A percentile compares a stretch with the other conserved stretches of the same genome.
Evolutionary conservation across 2,113 vertebrate genomes (phyloP).

Genomic region (Sinocyclocheilus grahami): DNA sequence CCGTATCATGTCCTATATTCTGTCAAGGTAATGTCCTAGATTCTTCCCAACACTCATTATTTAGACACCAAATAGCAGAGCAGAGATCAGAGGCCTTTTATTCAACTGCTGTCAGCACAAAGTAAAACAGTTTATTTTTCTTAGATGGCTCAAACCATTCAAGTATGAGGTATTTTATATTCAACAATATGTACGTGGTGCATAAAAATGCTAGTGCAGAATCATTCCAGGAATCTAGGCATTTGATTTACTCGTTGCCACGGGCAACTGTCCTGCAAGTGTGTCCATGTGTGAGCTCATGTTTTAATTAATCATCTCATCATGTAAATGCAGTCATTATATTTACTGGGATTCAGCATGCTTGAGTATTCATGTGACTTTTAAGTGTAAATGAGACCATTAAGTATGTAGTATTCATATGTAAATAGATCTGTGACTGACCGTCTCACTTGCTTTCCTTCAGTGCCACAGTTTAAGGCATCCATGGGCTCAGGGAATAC

Average conservation of each 20-base stretch:
- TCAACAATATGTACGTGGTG: background rate
- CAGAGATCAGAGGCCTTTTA: constrained; percentile 14
- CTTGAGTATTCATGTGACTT: constrained; percentile 52
- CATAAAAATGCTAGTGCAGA: constrained; percentile 1
- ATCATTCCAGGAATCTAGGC: constrained; percentile 16
- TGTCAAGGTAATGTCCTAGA: constrained; percentile 75
- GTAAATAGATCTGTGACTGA: constrained; percentile 47
- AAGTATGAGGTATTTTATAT: background rate
- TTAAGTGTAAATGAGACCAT: constrained; percentile 65
- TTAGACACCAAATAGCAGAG: constrained; percentile 23
- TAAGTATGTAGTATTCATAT: constrained; percentile 37
- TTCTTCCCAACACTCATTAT: constrained; percentile 66
- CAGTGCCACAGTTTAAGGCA: constrained; percentile 33
- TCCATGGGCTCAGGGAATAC: constrained; percentile 38
- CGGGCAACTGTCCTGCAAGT: constrained; percentile 42
- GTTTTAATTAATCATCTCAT: constrained; percentile 65
- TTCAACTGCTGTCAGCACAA: background rate
- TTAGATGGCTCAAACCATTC: background rate
- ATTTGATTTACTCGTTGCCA: constrained; percentile 45
- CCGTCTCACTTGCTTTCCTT: constrained; percentile 54
- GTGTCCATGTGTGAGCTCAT: constrained; percentile 39
- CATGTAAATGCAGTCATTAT: constrained; percentile 43
- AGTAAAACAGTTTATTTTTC: background rate
- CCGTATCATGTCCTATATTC: constrained; percentile 72
- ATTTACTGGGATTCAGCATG: constrained; percentile 50